Base-by-base conservation (phyloP, 2,888 invertebrate species). In the Amorpha juglandis region DNA sequence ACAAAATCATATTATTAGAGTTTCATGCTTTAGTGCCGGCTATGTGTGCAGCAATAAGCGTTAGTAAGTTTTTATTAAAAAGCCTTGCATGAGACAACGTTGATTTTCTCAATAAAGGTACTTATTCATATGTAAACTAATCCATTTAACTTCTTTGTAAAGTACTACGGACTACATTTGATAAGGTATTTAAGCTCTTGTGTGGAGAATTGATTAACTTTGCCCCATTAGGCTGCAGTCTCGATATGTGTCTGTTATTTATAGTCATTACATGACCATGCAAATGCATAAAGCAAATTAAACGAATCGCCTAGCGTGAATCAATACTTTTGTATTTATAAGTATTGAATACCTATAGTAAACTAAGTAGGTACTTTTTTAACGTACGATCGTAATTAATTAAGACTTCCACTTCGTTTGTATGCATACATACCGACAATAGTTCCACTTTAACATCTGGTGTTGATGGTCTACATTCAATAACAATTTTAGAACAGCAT, bases 391-490 rank as follows among this genome's bases (percentile, higher is more conserved):
- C 14, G 35, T 19, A 58, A 38, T 38, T 51, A 51, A 19, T 19
- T 8, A 33, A 21, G 35, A 52, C 21, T 63, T 66, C 38, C 35
- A 51, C n/a, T 35, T 63, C 35, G 12, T 35, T 71, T 64, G 50
- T 68, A 67, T 66, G 66, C 55, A 90, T 92, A 93, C 92, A 79
- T 92, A 93, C 92, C 91, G 77, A 73, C 68, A 71, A 73, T 71
- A 93, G 80, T 68, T 75, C 78, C 68, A 93, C 87, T 73, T 85
- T 76, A 74, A 90, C 80, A 70, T 92, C 92, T 70, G 93, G 91
- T 76, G 87, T 88, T 55, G 90, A 88, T 62, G 93, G 93, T 84
- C 86, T 91, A 92, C 93, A 93, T 82, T 87, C 89, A 73, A 92
- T 86, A 70, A 91, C 76, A 71, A 89, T 81, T 71, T 81, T 84